These are phyloP conservation scores for Nyctereutes procyonoides DNA, from an alignment of 2,113 vertebrate genomes.

Conservation along the genomic window DNA sequence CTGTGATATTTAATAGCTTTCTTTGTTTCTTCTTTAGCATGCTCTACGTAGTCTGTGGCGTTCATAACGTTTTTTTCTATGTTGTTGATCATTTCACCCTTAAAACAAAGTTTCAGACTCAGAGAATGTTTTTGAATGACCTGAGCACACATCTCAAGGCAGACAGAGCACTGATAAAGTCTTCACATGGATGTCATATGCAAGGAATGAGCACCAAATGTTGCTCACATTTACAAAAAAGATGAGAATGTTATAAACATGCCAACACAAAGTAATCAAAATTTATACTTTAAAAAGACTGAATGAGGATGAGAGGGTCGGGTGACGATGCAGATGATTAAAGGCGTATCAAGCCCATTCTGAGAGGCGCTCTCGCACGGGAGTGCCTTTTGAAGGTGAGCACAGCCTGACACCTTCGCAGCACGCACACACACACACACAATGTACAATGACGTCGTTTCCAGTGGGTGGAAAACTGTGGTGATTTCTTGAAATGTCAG, in stretches of 20 bases:
- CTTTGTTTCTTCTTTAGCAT: constrained; percentile 96
- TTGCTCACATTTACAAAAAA: neutral
- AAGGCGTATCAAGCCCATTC: rapidly evolving
- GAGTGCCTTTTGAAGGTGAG: rapidly evolving
- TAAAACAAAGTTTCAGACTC: constrained; percentile 61
- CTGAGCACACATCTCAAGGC: rapidly evolving
- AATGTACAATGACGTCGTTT: rapidly evolving
- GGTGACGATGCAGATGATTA: neutral
- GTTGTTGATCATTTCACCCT: constrained; percentile 98
- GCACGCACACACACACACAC: neutral
- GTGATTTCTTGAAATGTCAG: neutral
- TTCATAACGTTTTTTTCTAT: constrained; percentile 95
- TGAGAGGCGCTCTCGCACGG: neutral
- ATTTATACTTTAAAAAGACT: neutral
- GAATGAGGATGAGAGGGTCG: neutral
- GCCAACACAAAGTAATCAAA: neutral
- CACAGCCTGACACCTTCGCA: neutral
- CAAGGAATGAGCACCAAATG: rapidly evolving
- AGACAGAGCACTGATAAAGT: rapidly evolving
- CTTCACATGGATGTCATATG: rapidly evolving
- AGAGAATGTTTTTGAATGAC: neutral
- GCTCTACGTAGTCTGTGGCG: constrained; percentile 91
- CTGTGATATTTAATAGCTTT: constrained; percentile 95
- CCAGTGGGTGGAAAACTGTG: rapidly evolving
- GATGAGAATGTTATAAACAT: neutral